Base-by-base conservation (phyloP, 2,888 invertebrate species). In the Drosophila anomalipes region DNA sequence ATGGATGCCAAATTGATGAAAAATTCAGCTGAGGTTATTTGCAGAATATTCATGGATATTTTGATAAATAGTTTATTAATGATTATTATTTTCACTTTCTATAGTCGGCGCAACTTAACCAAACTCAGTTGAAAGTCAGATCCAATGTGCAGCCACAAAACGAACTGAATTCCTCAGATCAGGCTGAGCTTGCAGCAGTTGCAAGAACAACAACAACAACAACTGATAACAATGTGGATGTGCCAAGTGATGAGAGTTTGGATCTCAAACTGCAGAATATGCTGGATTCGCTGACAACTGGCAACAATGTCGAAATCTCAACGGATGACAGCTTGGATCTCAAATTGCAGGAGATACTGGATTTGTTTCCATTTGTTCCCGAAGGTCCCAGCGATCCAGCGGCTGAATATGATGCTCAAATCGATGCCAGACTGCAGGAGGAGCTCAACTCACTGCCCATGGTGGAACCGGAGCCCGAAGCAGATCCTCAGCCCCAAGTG, bases 371-470 rank as follows among this genome's bases (percentile, higher is more conserved):
- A 5, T 19, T 10, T 1, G 14, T 4, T 9, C 2, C 32, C 2
- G 30, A 26, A 1, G 12, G 6, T 3, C 1, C 47, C 5, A n/a
- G 19, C 0, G 32, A 41, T 28, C 39, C 56, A 7, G 26, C 12
- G 0, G 30, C 44, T 7, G 62, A 59, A 10, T n/a, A 59, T 2
- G 79, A 82, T 32, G 75, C 54, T 0, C 60, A 70, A 4, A 78
- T 82, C 3, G 82, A 82, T 37, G 88, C 88, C 1, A 57, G 82
- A 0, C 57, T 82, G 33, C 74, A 79, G 58, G 75, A 70, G 26
- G 83, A 85, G 49, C 70, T 82, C 0, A 56, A 87, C 33, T 74
- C 83, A 0, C 41, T 82, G 37, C 83, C 83, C 6, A 57, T 79
- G 54, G 59, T 83, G 9, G 76, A 82, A 19, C 52, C 67, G 0